phyloP scores from a whole-genome alignment of 2,113 vertebrate species.

The Nicator chloris region DNA sequence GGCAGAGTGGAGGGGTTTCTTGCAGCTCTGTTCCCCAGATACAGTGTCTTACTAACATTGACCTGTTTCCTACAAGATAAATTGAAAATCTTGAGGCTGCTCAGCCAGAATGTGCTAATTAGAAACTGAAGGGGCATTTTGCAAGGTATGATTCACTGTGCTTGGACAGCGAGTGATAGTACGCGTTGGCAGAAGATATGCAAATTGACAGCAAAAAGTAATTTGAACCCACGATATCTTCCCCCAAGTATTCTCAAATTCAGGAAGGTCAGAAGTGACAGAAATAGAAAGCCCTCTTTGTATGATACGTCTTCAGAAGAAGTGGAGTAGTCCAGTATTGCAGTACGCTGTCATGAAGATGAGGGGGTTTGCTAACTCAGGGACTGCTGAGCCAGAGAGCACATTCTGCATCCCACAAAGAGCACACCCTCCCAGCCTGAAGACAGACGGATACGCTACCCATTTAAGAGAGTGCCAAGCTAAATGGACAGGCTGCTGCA shows the following conservation, averaged over 20 bases:
- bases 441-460: not conserved
- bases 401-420: not conserved
- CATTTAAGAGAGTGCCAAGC: not conserved
- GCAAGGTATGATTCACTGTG: constrained; percentile 12
- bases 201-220: constrained; percentile 38
- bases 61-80: not conserved
- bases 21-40: not conserved
- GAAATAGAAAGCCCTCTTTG: not conserved
- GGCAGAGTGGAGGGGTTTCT: not conserved
- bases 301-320: not conserved
- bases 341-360: not conserved
- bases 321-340: not conserved
- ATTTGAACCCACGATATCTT: not conserved
- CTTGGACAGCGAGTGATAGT: constrained; percentile 31
- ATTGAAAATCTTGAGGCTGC: not conserved
- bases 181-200: not conserved
- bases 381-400: not conserved
- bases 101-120: constrained; percentile 29
- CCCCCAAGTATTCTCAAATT: constrained; percentile 9
- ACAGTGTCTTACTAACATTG: not conserved
- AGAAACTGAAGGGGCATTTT: constrained; percentile 28
- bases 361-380: not conserved
- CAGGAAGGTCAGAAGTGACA: constrained; percentile 17
- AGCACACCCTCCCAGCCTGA: not conserved
- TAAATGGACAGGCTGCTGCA: not conserved